Evolutionary conservation across 2,888 invertebrate genomes (phyloP).

Genomic region (Muscina levida): DNA sequence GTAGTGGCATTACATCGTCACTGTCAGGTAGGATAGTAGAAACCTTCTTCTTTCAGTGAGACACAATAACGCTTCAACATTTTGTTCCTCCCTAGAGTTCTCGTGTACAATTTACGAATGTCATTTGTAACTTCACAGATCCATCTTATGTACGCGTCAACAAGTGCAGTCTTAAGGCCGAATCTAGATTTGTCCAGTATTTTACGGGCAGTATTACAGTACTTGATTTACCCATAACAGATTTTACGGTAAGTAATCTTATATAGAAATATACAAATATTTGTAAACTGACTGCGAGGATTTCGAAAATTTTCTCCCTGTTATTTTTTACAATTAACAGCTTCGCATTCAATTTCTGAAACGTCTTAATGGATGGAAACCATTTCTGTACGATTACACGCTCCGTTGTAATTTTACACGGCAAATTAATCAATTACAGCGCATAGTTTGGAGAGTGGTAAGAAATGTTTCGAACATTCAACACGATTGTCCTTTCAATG

Average conservation of each 20-base stretch:
- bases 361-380: constrained; percentile 14
- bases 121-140: background rate
- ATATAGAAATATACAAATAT: background rate
- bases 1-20: too few relatives aligned
- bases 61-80: too few relatives aligned
- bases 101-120: background rate
- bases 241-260: constrained; percentile 1
- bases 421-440: background rate
- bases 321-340: too few relatives aligned
- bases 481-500: constrained; percentile 22
- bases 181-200: constrained; percentile 1
- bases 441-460: background rate
- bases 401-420: constrained; percentile 11
- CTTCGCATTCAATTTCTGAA: background rate
- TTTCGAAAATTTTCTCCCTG: too few relatives aligned
- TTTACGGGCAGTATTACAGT: background rate
- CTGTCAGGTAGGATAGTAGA: too few relatives aligned
- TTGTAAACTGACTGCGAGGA: too few relatives aligned
- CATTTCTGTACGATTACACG: background rate
- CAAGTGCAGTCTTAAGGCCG: background rate
- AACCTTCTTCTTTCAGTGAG: too few relatives aligned
- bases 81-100: background rate
- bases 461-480: constrained; percentile 9
- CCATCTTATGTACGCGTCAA: background rate
- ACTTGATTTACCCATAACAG: background rate